phyloP scores from a whole-genome alignment of 1,140 invertebrate genomes.

The Apis mellifera region DNA sequence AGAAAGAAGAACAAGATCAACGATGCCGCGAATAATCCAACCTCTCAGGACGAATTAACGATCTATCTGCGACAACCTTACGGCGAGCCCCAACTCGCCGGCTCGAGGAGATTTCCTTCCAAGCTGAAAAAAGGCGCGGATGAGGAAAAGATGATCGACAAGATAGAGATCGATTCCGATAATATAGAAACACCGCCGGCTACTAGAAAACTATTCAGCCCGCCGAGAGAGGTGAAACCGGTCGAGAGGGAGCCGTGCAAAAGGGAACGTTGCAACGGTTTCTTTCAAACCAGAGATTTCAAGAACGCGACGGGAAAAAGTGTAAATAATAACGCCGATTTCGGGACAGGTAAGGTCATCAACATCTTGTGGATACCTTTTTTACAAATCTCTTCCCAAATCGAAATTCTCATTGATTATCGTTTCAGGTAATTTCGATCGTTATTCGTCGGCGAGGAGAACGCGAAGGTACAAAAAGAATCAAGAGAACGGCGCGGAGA shows the following conservation, averaged over 20 bases:
- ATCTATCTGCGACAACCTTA: slow-evolving; percentile 84
- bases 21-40: slow-evolving; percentile 52
- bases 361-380: too few relatives aligned
- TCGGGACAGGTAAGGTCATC: not conserved
- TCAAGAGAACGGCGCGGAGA: slow-evolving; percentile 82
- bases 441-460: slow-evolving; percentile 90
- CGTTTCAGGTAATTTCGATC: slow-evolving; percentile 88
- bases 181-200: slow-evolving; percentile 95
- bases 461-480: slow-evolving; percentile 91
- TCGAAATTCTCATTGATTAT: not conserved
- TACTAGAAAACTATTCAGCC: slow-evolving; percentile 86
- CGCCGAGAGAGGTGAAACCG: slow-evolving; percentile 84
- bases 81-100: slow-evolving; percentile 55
- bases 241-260: slow-evolving; percentile 79
- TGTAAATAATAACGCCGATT: slow-evolving; percentile 35
- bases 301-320: slow-evolving; percentile 56
- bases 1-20: slow-evolving; percentile 74
- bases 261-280: slow-evolving; percentile 76
- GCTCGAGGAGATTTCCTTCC: slow-evolving; percentile 67
- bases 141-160: slow-evolving; percentile 83
- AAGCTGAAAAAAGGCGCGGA: slow-evolving; percentile 65
- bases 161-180: slow-evolving; percentile 93
- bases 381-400: too few relatives aligned
- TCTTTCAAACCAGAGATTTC: slow-evolving; percentile 69
- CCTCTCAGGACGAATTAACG: slow-evolving; percentile 82